Conservation (phyloP, 37 sponge, comb jelly and placozoan genomes). For the Cladorhizidae sp. region DNA sequence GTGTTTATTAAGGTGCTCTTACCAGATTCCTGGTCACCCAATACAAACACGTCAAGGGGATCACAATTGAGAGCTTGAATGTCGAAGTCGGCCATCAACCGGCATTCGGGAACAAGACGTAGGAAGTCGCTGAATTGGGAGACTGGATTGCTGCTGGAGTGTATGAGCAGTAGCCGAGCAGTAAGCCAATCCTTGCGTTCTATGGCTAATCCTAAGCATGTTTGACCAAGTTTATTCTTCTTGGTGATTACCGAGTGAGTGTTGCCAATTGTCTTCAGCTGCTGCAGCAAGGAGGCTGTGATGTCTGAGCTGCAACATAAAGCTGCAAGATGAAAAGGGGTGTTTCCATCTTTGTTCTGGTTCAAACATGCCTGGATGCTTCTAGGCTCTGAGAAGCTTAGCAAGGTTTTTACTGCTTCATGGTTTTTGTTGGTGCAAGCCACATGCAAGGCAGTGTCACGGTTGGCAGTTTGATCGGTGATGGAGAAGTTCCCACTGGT, state of each 20-base stretch:
- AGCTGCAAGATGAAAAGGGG: slow-evolving; percentile 21
- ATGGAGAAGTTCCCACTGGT: not conserved
- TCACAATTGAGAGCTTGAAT: not conserved
- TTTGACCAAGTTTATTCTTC: not conserved
- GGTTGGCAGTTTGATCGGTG: not conserved
- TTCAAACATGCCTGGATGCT: not conserved
- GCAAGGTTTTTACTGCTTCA: not conserved
- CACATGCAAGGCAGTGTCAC: not conserved
- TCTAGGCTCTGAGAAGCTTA: not conserved
- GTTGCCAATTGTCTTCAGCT: not conserved
- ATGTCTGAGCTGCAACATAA: not conserved
- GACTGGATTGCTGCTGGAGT: slow-evolving; percentile 6
- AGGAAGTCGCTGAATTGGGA: not conserved
- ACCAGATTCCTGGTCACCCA: slow-evolving; percentile 27
- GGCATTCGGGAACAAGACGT: not conserved
- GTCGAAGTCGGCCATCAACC: not conserved
- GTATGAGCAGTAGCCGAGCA: not conserved
- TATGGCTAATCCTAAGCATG: slow-evolving; percentile 16
- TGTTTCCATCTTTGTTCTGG: slow-evolving; percentile 23
- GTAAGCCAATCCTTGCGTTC: not conserved
- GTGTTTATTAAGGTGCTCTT: slow-evolving; percentile 47
- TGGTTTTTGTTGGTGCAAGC: not conserved
- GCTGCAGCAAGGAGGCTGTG: not conserved
- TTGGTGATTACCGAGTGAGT: not conserved
- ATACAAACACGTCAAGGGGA: slow-evolving; percentile 28